Base-by-base conservation (phyloP, 2,113 vertebrate species). In the Cyphomyrus plagiostoma region DNA sequence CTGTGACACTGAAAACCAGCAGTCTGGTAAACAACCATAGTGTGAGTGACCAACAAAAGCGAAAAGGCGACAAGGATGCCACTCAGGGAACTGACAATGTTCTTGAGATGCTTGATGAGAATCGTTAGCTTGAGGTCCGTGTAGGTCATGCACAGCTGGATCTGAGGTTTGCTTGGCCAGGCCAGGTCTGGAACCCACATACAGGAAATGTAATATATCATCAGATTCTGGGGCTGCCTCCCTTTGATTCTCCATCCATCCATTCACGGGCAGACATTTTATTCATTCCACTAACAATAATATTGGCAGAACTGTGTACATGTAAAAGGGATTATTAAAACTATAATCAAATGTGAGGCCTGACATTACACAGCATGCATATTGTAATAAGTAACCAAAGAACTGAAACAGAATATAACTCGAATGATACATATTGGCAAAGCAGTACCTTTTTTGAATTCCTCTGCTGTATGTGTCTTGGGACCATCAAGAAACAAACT, bases 101-200 rank as follows among this genome's bases (percentile, higher is more conserved):
- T 97, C 92, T 96, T 96, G 93, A 98, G 93, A 91, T 98, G 96
- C 91, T 98, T 98, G 86, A 98, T 94, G 90, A 97, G 92, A 86
- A 98, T 90, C 5, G 95, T 97, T 88, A 99, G 95, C 53, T 92
- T 95, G 0, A 3, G 7, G 80, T 93, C 91, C 45, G 95, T 90
- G 0, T 96, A 93, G 1, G 96, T 95, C 80, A 98, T 93, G 62
- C 91, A 92, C 85, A 98, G 93, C 91, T 99, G 97, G 88, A 97
- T 96, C 91, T 96, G 95, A n/a, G 95, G 94, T 48, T 66, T 93
- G 39, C 85, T 48, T 26, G 11, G 82, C 88, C 94, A 91, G 23
- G 1, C 4, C 1, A 50, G 88, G 88, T 90, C 95, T 95, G 92
- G 53, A 92, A 91, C 35, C 26, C 50, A 70, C 10, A 66, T n/a